phyloP scores from a whole-genome alignment of 2,113 vertebrate genomes.

The Phainopepla nitens region DNA sequence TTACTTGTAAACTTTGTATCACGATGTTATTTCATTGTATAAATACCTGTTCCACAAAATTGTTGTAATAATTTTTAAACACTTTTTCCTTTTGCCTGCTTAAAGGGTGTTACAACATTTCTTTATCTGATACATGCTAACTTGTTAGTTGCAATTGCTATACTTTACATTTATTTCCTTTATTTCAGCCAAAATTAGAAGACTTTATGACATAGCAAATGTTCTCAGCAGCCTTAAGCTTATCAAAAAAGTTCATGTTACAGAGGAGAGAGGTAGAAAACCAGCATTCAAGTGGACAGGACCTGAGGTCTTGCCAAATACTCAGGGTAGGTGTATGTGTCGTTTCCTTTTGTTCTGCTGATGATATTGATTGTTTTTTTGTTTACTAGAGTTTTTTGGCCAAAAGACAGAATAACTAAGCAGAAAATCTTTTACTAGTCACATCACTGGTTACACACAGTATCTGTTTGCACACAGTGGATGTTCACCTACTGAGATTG shows the following conservation, averaged over 20 bases:
- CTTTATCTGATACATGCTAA: neutral
- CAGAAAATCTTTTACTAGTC: neutral
- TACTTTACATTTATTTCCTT: neutral
- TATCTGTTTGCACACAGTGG: neutral
- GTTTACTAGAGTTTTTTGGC: neutral
- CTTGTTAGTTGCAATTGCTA: neutral
- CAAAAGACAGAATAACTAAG: neutral
- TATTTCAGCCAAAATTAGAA: conserved; percentile 89
- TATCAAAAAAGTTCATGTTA: conserved; percentile 93
- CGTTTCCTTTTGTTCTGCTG: neutral
- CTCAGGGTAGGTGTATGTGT: conserved; percentile 70
- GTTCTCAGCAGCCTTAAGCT: conserved; percentile 93
- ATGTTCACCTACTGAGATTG: neutral
- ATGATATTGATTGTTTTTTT: neutral
- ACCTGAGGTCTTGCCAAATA: conserved; percentile 75
- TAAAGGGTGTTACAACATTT: neutral
- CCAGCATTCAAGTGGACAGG: conserved; percentile 97
- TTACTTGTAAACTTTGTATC: neutral
- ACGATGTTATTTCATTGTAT: neutral
- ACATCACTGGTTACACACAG: neutral
- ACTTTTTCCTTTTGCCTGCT: neutral
- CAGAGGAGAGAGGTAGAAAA: conserved; percentile 88
- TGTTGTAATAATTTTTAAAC: neutral
- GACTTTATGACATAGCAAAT: conserved; percentile 96
- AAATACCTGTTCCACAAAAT: neutral